Conservation (phyloP, 2,113 vertebrate species). For the Ovis canadensis region DNA sequence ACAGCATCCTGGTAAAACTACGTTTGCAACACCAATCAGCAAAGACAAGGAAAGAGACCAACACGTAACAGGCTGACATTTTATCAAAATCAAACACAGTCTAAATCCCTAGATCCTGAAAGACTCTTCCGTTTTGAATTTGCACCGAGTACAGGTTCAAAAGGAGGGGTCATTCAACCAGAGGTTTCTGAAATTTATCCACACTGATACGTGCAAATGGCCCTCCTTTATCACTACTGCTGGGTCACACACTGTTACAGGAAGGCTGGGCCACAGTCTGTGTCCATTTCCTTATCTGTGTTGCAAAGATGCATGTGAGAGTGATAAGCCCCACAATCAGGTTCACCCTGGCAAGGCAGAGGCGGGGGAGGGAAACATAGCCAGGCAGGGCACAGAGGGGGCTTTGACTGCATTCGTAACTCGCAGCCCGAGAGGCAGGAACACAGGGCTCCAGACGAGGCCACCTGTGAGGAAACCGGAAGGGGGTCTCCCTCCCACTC, state of each 20-base stretch:
- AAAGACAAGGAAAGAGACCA: not conserved
- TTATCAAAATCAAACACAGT: not conserved
- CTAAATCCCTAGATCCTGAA: not conserved
- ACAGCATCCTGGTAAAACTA: not conserved
- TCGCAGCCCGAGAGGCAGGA: not conserved
- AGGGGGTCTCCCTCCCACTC: not conserved
- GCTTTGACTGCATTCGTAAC: too few species aligned
- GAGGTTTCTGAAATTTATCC: not conserved
- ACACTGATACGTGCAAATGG: not conserved
- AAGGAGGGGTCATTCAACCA: not conserved
- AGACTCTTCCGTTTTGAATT: not conserved
- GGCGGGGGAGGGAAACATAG: not conserved
- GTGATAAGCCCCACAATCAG: not conserved
- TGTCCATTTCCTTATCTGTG: not conserved
- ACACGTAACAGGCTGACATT: not conserved
- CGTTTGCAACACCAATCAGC: constrained; percentile 17
- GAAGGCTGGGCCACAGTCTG: not conserved
- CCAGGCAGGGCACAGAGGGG: fast-evolving
- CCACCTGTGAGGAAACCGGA: not conserved
- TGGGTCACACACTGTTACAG: not conserved
- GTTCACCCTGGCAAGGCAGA: not conserved
- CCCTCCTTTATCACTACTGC: not conserved
- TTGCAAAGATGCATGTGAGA: not conserved
- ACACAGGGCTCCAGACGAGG: not conserved
- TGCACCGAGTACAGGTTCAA: not conserved